phyloP scores from a whole-genome alignment of 2,113 vertebrate species.

The Coryphaenoides rupestris region DNA sequence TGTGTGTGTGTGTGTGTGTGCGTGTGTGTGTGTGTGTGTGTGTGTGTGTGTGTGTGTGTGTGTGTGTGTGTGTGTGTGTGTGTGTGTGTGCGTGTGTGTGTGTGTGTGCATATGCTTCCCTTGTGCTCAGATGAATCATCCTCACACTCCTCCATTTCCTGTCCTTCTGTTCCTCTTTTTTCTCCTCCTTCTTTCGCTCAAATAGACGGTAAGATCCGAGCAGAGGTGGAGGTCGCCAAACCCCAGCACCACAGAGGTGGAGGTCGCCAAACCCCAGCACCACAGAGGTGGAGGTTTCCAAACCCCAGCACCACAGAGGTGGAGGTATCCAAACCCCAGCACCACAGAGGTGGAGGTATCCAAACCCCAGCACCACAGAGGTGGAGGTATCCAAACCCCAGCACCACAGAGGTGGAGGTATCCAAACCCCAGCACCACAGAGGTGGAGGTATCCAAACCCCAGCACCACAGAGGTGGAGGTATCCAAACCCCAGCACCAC shows the following conservation, averaged over 20 bases:
- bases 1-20: no score
- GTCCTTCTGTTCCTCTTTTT: constrained; percentile 3
- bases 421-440: no score
- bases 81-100: background rate
- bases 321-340: constrained; percentile 1
- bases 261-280: constrained; percentile 16
- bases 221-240: constrained; percentile 18
- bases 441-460: constrained; percentile 18
- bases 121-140: constrained; percentile 28
- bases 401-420: constrained; percentile 32
- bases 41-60: no score
- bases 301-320: constrained; percentile 33
- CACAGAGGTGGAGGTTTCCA: constrained; percentile 28
- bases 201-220: constrained; percentile 32
- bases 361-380: constrained; percentile 24
- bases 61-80: no score
- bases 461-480: constrained; percentile 28
- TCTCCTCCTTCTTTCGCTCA: constrained; percentile 13
- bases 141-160: background rate
- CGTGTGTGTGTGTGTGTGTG: no score
- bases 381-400: constrained; percentile 17
- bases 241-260: constrained; percentile 26
- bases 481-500: constrained; percentile 45
- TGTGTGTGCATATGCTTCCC: constrained; percentile 17
- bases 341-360: constrained; percentile 29